Percentiles rank a stretch among this genome's conserved stretches.
These are phyloP conservation scores for Illadopsis cleaveri DNA, from an alignment of 2,113 vertebrate species.

Conservation along the genomic window DNA sequence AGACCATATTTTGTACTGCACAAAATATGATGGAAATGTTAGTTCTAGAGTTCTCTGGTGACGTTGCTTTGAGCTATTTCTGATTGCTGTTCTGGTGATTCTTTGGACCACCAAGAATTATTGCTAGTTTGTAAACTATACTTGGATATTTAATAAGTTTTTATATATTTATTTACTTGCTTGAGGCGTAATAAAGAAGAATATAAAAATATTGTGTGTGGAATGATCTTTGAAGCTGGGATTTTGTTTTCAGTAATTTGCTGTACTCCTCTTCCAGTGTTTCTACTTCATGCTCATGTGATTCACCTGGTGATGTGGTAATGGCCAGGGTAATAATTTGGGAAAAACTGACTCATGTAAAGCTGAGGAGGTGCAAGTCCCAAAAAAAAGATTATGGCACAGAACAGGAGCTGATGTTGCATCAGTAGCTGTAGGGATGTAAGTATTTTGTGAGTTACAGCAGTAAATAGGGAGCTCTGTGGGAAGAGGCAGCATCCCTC, in stretches of 20 bases:
- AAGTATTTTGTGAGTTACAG: neutral
- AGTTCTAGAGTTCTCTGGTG: neutral
- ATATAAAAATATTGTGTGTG: neutral
- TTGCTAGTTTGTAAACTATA: neutral
- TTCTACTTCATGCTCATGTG: neutral
- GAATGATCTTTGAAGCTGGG: conserved; percentile 1
- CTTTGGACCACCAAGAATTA: neutral
- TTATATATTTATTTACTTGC: neutral
- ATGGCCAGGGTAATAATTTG: neutral
- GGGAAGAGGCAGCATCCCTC: neutral
- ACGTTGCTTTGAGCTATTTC: neutral
- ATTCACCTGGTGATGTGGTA: neutral
- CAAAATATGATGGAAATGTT: neutral
- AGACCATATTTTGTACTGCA: neutral
- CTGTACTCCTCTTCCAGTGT: neutral
- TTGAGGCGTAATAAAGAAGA: neutral
- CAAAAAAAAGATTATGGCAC: neutral
- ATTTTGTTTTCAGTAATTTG: conserved; percentile 12
- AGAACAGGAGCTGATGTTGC: neutral
- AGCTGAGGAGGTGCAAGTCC: neutral
- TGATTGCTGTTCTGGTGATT: neutral
- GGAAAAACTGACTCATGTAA: neutral
- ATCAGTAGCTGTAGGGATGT: neutral
- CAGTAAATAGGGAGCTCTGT: neutral
- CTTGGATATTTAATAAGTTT: neutral